Conservation (phyloP, 2,797 vertebrate genomes). For the Buphagus erythrorhynchus region DNA sequence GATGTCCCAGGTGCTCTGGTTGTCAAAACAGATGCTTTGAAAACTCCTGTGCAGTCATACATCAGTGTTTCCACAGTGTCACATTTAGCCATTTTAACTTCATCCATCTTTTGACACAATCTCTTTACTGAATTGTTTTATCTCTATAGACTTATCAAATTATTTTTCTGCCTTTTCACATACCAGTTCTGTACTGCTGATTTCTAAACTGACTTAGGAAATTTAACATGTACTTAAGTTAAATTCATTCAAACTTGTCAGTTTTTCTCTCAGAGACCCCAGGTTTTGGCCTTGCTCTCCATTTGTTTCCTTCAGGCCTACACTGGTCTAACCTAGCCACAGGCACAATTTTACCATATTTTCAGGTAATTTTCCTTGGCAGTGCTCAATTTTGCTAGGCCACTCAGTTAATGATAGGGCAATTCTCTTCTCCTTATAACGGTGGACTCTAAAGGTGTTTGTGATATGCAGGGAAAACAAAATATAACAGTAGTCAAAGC, state of each 20-base stretch:
- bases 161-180: not conserved
- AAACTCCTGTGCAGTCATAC: not conserved
- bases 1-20: not conserved
- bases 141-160: not conserved
- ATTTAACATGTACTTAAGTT: not conserved
- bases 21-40: not conserved
- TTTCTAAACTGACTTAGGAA: not conserved
- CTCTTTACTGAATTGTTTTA: not conserved
- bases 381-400: not conserved
- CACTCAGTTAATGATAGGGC: not conserved
- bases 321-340: not conserved
- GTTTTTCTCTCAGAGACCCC: not conserved
- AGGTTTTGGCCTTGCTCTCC: not conserved
- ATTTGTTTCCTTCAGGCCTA: not conserved
- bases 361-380: not conserved
- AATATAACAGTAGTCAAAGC: accelerated
- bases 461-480: not conserved
- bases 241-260: not conserved
- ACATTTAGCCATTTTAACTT: not conserved
- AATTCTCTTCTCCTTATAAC: not conserved
- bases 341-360: not conserved
- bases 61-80: not conserved
- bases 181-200: not conserved
- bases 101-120: not conserved
- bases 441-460: not conserved